These are phyloP conservation scores for Lochmaea crataegi DNA, from an alignment of 2,888 invertebrate genomes.

Conservation along the genomic window DNA sequence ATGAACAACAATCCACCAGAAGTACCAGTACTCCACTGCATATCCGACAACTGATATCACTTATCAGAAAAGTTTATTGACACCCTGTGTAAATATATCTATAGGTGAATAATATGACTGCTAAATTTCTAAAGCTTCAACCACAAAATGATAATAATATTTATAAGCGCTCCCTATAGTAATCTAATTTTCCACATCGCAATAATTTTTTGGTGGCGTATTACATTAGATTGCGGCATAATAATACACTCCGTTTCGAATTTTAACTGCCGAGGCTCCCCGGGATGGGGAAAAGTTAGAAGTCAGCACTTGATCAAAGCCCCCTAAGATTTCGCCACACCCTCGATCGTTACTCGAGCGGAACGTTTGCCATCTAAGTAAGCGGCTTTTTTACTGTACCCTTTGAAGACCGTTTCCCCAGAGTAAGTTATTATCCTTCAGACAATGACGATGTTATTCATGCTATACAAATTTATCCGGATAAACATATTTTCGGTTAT, in stretches of 20 bases:
- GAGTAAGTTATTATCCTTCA: slow-evolving; percentile 34
- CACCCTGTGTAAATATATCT: no score
- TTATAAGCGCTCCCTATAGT: slow-evolving; percentile 6
- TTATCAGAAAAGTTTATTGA: no score
- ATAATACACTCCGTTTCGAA: slow-evolving; percentile 34
- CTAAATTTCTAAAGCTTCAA: background rate
- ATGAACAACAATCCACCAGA: no score
- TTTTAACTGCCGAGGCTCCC: slow-evolving; percentile 32
- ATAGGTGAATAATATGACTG: background rate
- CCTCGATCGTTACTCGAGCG: slow-evolving; percentile 61
- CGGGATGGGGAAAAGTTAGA: slow-evolving; percentile 49
- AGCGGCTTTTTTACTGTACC: slow-evolving; percentile 59
- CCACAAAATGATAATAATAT: background rate
- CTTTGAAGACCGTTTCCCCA: slow-evolving; percentile 37
- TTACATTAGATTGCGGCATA: slow-evolving; percentile 33
- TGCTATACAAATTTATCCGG: slow-evolving; percentile 29
- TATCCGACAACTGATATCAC: no score
- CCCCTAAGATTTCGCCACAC: slow-evolving; percentile 55
- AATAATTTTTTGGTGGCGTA: slow-evolving; percentile 27
- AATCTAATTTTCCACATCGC: slow-evolving; percentile 27
- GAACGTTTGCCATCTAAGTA: slow-evolving; percentile 60
- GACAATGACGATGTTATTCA: slow-evolving; percentile 33
- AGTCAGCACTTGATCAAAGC: slow-evolving; percentile 60
- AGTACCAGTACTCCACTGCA: no score
- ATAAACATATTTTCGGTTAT: slow-evolving; percentile 5